Conservation (phyloP, 1,140 invertebrate genomes). For the Berghia stephanieae region DNA sequence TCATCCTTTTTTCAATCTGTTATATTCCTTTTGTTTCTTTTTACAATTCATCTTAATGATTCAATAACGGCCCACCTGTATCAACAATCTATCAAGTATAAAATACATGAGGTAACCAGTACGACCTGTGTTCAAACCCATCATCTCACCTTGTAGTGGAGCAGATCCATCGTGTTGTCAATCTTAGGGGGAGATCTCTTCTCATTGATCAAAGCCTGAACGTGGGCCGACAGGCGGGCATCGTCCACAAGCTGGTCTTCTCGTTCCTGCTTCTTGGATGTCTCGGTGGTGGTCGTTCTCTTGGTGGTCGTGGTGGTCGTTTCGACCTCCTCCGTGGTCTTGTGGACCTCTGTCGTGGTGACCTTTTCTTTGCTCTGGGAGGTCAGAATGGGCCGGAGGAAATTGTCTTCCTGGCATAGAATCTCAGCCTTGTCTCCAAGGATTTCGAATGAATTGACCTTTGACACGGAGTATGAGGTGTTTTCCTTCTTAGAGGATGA, state of each 20-base stretch:
- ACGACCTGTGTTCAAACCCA: too few relatives aligned
- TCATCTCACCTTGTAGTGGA: slow-evolving; percentile 32
- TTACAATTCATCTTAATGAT: too few relatives aligned
- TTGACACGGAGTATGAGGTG: slow-evolving; percentile 17
- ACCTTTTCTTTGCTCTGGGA: neutral
- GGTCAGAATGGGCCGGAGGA: too few relatives aligned
- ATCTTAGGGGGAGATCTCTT: slow-evolving; percentile 17
- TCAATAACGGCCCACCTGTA: too few relatives aligned
- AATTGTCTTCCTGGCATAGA: too few relatives aligned
- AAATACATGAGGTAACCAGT: too few relatives aligned
- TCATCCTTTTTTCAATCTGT: too few relatives aligned
- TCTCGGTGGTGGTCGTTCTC: slow-evolving; percentile 10
- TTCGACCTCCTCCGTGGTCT: neutral
- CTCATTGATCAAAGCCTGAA: slow-evolving; percentile 9
- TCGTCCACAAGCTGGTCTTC: slow-evolving; percentile 20
- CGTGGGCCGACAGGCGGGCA: slow-evolving; percentile 12
- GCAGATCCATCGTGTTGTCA: slow-evolving; percentile 1
- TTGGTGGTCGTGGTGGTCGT: neutral
- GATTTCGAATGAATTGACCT: slow-evolving; percentile 16
- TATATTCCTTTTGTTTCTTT: too few relatives aligned
- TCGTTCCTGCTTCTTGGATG: slow-evolving; percentile 4
- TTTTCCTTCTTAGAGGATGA: neutral
- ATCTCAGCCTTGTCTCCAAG: slow-evolving; percentile 11
- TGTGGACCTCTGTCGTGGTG: neutral
- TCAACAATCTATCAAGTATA: too few relatives aligned